A percentile compares a stretch with the other conserved stretches of the same genome.
Evolutionary conservation across 2,888 invertebrate species (phyloP).

Genomic region (Zele albiditarsus): DNA sequence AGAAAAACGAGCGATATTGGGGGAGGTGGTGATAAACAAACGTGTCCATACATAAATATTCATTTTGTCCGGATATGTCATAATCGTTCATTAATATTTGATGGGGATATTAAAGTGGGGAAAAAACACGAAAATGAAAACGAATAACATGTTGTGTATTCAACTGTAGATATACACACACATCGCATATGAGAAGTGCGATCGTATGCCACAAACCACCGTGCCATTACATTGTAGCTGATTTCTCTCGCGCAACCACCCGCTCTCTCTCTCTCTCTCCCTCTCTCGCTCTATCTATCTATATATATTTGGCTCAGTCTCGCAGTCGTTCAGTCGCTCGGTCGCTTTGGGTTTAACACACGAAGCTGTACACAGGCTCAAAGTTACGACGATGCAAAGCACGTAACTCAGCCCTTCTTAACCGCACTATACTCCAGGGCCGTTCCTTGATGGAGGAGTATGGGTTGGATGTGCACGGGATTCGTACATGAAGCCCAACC

Average conservation of each 20-base stretch:
- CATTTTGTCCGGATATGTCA: too few relatives aligned
- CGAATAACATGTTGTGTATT: not conserved
- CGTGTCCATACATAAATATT: too few relatives aligned
- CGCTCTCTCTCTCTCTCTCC: too few relatives aligned
- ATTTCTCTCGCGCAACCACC: too few relatives aligned
- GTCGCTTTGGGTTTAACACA: not conserved
- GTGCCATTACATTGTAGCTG: slow-evolving; percentile 19
- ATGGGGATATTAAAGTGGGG: not conserved
- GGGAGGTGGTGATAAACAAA: too few relatives aligned
- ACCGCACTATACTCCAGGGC: slow-evolving; percentile 42
- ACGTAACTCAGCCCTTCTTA: slow-evolving; percentile 54
- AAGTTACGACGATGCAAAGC: slow-evolving; percentile 53
- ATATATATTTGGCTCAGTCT: not conserved
- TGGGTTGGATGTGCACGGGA: not conserved
- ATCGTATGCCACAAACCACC: slow-evolving; percentile 22
- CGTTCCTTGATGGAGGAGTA: slow-evolving; percentile 2
- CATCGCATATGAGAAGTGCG: slow-evolving; percentile 27
- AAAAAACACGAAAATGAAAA: slow-evolving; percentile 27
- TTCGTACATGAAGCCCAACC: slow-evolving; percentile 25
- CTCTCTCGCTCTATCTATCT: not conserved
- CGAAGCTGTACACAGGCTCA: slow-evolving; percentile 16
- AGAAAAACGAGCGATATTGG: not conserved
- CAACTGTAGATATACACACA: slow-evolving; percentile 14
- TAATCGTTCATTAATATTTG: not conserved
- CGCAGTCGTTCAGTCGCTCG: not conserved